Base-by-base conservation (phyloP, 35 echinoderm and acorn worm species). In the Anneissia japonica region DNA sequence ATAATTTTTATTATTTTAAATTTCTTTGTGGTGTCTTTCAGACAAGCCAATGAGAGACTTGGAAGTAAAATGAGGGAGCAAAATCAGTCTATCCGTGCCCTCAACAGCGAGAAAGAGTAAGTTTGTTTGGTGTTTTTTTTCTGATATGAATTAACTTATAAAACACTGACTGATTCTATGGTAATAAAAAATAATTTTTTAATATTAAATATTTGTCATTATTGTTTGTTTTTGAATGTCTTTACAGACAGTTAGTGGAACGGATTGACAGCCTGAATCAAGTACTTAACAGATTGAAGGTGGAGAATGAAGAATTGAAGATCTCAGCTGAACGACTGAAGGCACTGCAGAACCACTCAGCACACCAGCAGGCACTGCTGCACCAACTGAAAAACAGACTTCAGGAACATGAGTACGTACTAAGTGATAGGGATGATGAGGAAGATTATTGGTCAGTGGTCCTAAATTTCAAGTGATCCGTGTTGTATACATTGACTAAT, bases 1-100 rank as follows among this genome's bases (percentile, higher is more conserved):
- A n/a, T n/a, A n/a, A n/a, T n/a, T n/a, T n/a, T n/a, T n/a, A n/a
- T n/a, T n/a, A n/a, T n/a, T n/a, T n/a, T n/a, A n/a, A n/a, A n/a
- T n/a, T n/a, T n/a, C n/a, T 23, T 64, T 64, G 31, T 31, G n/a
- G n/a, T 75, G 9, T 83, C 41, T 74, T 55, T 36, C 81, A 97
- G 94, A 86, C 91, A 97, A 88, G 91, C 95, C 35, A 97, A 97
- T 84, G 95, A 97, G 41, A 97, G 93, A 72, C 83, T 97, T 5
- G 89, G 83, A 13, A 74, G 74, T 31, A 97, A 97, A 85, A 97
- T 97, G 36, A 88, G 86, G 46, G 95, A 97, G 40, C 95, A 97
- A 75, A 93, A 75, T 72, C 91, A 91, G 34, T 81, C 75, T 0
- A 97, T 97, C 39, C 83, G 89, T 43, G 90, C 38, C 38, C 85